Conservation (phyloP, 2,113 vertebrate species). For the Pelecanoides urinatrix region DNA sequence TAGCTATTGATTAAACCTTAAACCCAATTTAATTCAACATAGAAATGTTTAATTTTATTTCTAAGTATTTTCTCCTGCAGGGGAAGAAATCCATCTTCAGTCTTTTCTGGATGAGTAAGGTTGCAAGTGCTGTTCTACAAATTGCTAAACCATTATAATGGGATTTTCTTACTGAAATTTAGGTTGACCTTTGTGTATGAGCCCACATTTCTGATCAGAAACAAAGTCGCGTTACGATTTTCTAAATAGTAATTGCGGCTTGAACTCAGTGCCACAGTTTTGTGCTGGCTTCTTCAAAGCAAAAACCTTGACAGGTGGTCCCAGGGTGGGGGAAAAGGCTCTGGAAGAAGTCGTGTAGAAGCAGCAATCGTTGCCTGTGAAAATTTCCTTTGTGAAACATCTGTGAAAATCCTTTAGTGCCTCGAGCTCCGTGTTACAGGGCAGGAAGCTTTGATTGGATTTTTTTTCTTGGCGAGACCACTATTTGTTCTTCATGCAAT, state of each 20-base stretch:
- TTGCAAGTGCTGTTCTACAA: not conserved
- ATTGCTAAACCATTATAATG: not conserved
- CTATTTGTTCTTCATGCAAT: not conserved
- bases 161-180: not conserved
- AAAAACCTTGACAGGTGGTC: not conserved
- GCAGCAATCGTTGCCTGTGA: not conserved
- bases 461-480: not conserved
- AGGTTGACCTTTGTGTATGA: not conserved
- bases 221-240: not conserved
- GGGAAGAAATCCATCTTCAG: not conserved
- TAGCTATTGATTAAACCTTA: not conserved
- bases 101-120: not conserved
- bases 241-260: fast-evolving
- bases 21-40: not conserved
- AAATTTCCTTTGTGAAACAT: not conserved
- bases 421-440: fast-evolving
- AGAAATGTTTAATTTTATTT: not conserved
- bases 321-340: too few species aligned
- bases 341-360: not conserved
- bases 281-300: not conserved
- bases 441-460: not conserved
- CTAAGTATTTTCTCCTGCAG: not conserved
- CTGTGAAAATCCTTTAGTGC: not conserved
- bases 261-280: not conserved
- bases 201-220: not conserved